These are phyloP conservation scores for Turdus rufiventris DNA, from an alignment of 2,113 vertebrate genomes.

Conservation along the genomic window DNA sequence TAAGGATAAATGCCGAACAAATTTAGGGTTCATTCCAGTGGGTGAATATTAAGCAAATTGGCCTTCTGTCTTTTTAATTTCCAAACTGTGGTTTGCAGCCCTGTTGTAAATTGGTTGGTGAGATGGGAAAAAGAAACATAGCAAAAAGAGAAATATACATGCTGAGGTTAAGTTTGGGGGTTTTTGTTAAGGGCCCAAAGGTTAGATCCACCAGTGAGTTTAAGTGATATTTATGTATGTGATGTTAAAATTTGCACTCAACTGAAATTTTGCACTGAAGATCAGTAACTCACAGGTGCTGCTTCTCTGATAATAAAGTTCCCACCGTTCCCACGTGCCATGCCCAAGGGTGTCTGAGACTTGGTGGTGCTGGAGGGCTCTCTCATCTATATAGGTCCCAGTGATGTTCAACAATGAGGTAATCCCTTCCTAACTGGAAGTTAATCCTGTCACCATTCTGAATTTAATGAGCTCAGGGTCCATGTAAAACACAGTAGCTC, in stretches of 20 bases:
- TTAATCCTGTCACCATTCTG: neutral
- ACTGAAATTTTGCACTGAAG: neutral
- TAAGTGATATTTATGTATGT: neutral
- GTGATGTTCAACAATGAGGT: neutral
- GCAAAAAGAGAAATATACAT: neutral
- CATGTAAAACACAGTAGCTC: neutral
- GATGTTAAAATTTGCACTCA: neutral
- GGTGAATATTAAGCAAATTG: neutral
- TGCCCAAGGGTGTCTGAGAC: neutral
- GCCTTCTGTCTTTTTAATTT: neutral
- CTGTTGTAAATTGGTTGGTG: neutral
- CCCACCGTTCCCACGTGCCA: fast-evolving
- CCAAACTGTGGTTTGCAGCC: neutral
- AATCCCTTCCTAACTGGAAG: neutral
- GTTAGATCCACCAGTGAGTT: neutral
- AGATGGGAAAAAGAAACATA: neutral
- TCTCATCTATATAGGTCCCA: neutral
- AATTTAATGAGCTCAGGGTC: neutral
- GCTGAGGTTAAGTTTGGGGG: neutral
- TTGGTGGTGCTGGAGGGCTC: neutral
- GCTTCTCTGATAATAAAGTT: neutral
- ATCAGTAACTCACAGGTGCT: neutral
- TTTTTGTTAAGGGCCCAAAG: neutral
- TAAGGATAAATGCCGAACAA: neutral
- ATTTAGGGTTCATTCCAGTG: neutral